Evolutionary conservation across 2,797 vertebrate genomes (phyloP).

Genomic region (Phoxinus dragarum): DNA sequence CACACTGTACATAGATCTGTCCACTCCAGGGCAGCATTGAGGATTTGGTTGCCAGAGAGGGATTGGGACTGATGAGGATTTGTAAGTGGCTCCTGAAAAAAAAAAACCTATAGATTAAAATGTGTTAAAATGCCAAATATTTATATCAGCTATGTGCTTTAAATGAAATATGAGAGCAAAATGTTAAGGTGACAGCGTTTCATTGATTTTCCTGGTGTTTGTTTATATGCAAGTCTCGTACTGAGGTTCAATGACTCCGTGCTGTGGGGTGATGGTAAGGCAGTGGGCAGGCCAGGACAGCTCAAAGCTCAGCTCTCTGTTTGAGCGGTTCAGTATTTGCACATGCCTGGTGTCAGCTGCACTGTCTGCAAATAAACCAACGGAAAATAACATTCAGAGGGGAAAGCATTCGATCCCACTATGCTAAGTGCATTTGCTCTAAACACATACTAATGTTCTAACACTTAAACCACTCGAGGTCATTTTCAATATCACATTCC

Average conservation of each 20-base stretch:
- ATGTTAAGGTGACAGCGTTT: neutral
- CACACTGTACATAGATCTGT: conserved; percentile 88
- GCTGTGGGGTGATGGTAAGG: conserved; percentile 93
- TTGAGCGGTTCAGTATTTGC: conserved; percentile 83
- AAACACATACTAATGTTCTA: neutral
- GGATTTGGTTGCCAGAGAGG: conserved; percentile 84
- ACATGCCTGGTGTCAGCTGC: conserved; percentile 78
- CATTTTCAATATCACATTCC: neutral
- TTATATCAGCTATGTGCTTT: neutral
- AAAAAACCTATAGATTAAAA: neutral
- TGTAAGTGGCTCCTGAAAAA: conserved; percentile 82
- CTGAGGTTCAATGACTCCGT: conserved; percentile 87
- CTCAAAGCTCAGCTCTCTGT: conserved; percentile 86
- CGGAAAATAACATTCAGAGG: neutral
- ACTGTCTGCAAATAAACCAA: conserved; percentile 75
- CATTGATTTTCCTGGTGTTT: neutral
- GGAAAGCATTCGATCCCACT: neutral
- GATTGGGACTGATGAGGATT: conserved; percentile 94
- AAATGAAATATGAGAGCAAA: neutral
- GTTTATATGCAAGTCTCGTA: conserved; percentile 72
- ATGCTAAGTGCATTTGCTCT: neutral
- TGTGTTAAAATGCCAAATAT: neutral
- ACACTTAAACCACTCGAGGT: neutral
- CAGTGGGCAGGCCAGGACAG: conserved; percentile 96
- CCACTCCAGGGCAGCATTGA: conserved; percentile 91